Base-by-base conservation (phyloP, 2,888 invertebrate genomes). In the Stomorhina lunata region DNA sequence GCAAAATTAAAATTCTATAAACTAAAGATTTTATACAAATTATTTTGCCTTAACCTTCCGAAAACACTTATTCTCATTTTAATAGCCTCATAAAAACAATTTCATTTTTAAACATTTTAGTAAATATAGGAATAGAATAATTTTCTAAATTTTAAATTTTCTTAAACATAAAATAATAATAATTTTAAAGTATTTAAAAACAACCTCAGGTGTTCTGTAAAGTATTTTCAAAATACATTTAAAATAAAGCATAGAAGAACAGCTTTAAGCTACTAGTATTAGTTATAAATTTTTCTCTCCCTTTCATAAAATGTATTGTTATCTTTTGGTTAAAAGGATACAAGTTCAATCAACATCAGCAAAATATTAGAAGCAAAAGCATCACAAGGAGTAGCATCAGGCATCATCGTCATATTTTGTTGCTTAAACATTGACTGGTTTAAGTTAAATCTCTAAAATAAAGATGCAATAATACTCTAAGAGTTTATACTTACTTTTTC, bases 321-420 rank as follows among this genome's bases (percentile, higher is more conserved):
- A 71, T 78, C 57, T 71, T 48, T 71, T 57, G 48, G 29, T 71
- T 65, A 37, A 34, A 71, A 57, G 69, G 55, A 72, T 72, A 79
- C 57, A 57, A 72, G 66, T 72, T 79, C 79, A 72, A 79, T 79
- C 71, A 72, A 65, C 48, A 71, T 55, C 53, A 63, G 32, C 43
- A 34, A 48, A 25, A 20, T 17, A 22, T 17, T 22, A 63, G 43
- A 15, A 17, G 34, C 40, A 69, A 25, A 22, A 63, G 20, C 20
- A 53, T 7, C 15, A 34, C n/a, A n/a, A n/a, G n/a, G n/a, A n/a
- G n/a, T n/a, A n/a, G n/a, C n/a, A n/a, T n/a, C n/a, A n/a, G n/a
- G 20, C 55, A 45, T 43, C 32, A 25, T 65, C 34, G 32, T 43
- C 65, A 75, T 55, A 65, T 45, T 55, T n/a, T 43, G 25, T 12